Evolutionary conservation across 2,113 vertebrate species (phyloP), one percentile per base, ranked within the genome.

Genomic region (Halcyon malimbica): DNA sequence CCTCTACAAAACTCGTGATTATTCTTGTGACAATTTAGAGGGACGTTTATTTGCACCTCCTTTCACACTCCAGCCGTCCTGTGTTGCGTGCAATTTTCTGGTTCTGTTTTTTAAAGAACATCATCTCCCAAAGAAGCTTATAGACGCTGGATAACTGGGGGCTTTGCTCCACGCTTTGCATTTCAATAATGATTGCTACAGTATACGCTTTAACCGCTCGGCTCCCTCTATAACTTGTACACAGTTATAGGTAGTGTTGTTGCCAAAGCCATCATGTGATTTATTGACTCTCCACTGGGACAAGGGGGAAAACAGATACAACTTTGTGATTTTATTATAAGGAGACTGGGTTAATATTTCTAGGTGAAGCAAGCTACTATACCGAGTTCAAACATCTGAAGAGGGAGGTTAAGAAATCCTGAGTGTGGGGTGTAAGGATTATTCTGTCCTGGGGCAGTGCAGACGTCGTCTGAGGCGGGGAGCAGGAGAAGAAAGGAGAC

Each of bases 321-420:
- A 99, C 98, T 98, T 98, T 98, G 98, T 98, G 98, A 99, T 98
- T 98, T 98, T 98, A 98, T 99, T 98, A 98, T 98, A 98, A 98
- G 98, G 98, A 98, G 98, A 97, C 98, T 98, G 98, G 97, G 97
- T 97, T 98, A 98, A 98, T 98, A 99, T 98, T 98, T 98, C 98
- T 98, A 98, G 97, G 98, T 98, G 98, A 98, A 98, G 97, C 98
- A 98, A 98, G 98, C 97, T 98, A 98, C 97, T 98, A 98, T 99
- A 99, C 98, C 99, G 25, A 99, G 99, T 98, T 99, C 99, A 97
- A 99, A 99, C 99, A 99, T 99, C 98, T 99, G 99, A 98, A 99
- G 99, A 92, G 99, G 99, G 97, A 99, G 99, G 98, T 99, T 99
- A 96, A 99, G 99, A 98, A 99, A 99, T 93, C 99, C 99, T 83